Percentiles rank a stretch among this genome's conserved stretches.
These are phyloP conservation scores for Ornithoptera priamus DNA, from an alignment of 2,888 invertebrate species.

Conservation along the genomic window DNA sequence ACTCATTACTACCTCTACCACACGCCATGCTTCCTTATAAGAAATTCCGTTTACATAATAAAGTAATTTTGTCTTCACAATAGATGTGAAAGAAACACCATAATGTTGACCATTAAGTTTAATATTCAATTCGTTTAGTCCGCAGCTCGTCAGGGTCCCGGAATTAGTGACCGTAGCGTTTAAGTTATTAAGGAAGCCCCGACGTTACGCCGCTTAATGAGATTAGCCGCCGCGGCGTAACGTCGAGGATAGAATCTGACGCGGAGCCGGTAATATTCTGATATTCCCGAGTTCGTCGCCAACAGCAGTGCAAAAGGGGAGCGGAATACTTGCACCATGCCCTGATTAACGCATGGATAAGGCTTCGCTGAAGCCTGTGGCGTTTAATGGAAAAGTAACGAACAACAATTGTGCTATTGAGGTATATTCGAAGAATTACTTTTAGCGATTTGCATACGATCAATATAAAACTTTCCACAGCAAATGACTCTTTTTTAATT, in stretches of 20 bases:
- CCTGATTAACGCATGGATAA: slow-evolving; percentile 16
- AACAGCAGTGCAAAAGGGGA: slow-evolving; percentile 11
- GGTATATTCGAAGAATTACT: slow-evolving; percentile 5
- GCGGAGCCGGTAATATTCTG: slow-evolving; percentile 24
- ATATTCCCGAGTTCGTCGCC: slow-evolving; percentile 10
- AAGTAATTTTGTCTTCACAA: slow-evolving; percentile 11
- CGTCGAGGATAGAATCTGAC: slow-evolving; percentile 33
- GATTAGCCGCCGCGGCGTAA: slow-evolving; percentile 57
- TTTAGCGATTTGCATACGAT: not conserved
- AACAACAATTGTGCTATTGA: slow-evolving; percentile 9
- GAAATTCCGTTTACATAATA: not conserved
- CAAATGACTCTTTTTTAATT: too few species aligned
- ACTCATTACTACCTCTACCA: too few species aligned
- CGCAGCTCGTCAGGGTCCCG: slow-evolving; percentile 46
- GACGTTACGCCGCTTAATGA: slow-evolving; percentile 61
- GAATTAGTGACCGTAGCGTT: slow-evolving; percentile 56
- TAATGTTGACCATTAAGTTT: slow-evolving; percentile 38
- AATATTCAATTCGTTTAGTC: slow-evolving; percentile 52
- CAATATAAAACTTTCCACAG: too few species aligned
- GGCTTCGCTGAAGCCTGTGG: slow-evolving; percentile 24
- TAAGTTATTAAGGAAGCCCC: slow-evolving; percentile 72
- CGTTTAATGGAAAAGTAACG: slow-evolving; percentile 21
- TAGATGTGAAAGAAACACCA: slow-evolving; percentile 27
- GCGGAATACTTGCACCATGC: slow-evolving; percentile 16
- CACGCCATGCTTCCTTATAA: too few species aligned